Percentiles rank a stretch among this genome's conserved stretches.
Evolutionary conservation across 2,797 vertebrate genomes (phyloP).

Genomic region (Crax fasciolata): DNA sequence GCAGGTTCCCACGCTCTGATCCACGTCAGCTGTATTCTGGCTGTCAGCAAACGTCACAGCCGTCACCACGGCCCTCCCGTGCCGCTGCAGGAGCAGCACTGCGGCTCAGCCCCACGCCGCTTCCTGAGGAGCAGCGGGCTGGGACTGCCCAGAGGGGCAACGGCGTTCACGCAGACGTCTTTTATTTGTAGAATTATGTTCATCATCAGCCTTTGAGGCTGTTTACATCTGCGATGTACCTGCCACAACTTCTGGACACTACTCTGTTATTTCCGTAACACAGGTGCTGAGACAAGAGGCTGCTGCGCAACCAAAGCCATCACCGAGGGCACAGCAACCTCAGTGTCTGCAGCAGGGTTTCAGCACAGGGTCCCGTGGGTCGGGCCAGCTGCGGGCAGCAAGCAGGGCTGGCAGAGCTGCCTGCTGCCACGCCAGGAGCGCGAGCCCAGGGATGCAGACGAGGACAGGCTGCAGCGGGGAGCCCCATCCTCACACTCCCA

Average conservation of each 20-base stretch:
- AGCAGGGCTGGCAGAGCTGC: not conserved
- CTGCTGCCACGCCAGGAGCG: fast-evolving
- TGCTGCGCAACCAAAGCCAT: fast-evolving
- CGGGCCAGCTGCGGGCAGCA: not conserved
- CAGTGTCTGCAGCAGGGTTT: too few relatives aligned
- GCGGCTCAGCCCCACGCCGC: not conserved
- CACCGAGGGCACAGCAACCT: not conserved
- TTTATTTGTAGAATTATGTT: not conserved
- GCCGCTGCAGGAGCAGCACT: not conserved
- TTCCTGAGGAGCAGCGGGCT: not conserved
- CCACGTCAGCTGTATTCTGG: slow-evolving; percentile 18
- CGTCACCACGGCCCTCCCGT: not conserved
- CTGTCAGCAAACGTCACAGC: slow-evolving; percentile 25
- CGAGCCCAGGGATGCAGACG: fast-evolving
- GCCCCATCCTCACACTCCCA: fast-evolving
- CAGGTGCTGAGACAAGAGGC: not conserved
- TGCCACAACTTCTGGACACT: not conserved
- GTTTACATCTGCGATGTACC: not conserved
- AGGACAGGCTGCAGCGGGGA: fast-evolving
- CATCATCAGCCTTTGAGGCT: not conserved
- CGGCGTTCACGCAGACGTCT: not conserved
- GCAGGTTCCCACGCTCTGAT: not conserved
- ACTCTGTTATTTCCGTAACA: not conserved
- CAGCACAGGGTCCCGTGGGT: not conserved
- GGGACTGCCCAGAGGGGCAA: not conserved